Conservation (phyloP, 2,888 invertebrate genomes). For the Prostheceraeus crozeri region DNA sequence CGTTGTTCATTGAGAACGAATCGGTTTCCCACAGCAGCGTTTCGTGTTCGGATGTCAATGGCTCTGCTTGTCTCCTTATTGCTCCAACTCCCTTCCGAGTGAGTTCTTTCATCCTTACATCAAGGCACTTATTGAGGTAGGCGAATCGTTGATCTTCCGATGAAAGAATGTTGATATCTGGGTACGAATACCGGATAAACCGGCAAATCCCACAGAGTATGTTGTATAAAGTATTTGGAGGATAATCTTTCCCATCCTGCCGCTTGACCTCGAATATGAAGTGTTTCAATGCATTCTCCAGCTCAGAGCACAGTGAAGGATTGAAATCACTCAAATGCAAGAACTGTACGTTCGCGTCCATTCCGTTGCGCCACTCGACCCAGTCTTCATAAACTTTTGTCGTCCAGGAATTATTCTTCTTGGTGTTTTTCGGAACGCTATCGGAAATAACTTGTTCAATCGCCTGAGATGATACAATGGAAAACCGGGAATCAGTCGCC, state of each 20-base stretch:
- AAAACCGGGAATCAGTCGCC: no score
- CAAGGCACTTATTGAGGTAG: conserved; percentile 11
- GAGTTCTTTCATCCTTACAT: conserved; percentile 21
- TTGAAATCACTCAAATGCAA: no score
- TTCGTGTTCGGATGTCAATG: conserved; percentile 24
- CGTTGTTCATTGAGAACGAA: no score
- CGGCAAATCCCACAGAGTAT: conserved; percentile 21
- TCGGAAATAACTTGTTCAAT: no score
- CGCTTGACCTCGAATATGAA: conserved; percentile 21
- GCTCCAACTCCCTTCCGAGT: conserved; percentile 22
- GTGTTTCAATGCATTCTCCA: conserved; percentile 18
- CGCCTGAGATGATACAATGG: no score
- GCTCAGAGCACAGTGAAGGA: no score
- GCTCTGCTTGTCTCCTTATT: conserved; percentile 14
- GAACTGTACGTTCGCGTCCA: no score
- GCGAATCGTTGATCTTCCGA: conserved; percentile 13
- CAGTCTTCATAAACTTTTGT: no score
- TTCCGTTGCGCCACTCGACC: no score
- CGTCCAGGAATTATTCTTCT: no score
- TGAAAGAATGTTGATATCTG: conserved; percentile 27
- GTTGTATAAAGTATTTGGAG: conserved; percentile 23
- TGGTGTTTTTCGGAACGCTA: no score
- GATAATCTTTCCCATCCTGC: conserved; percentile 21
- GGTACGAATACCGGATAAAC: conserved; percentile 1
- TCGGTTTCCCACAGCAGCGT: conserved; percentile 12